These are phyloP conservation scores for Cynopterus sphinx DNA, from an alignment of 2,797 vertebrate species.

Conservation along the genomic window DNA sequence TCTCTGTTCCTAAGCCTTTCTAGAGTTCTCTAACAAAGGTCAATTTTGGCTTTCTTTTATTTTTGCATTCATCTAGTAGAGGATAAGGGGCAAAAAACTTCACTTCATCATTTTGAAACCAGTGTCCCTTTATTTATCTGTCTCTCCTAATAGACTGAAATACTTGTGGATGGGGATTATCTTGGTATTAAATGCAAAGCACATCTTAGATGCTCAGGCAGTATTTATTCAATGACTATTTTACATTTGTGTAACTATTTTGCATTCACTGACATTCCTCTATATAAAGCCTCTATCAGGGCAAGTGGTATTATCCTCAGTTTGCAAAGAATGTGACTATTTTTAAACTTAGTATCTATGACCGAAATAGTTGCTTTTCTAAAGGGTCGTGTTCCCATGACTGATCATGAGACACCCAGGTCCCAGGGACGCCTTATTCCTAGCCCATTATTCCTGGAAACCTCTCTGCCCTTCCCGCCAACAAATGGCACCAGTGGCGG, in stretches of 20 bases:
- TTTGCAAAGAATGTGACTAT: constrained; percentile 18
- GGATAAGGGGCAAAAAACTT: not conserved
- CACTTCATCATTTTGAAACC: not conserved
- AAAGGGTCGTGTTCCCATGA: not conserved
- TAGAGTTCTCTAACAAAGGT: not conserved
- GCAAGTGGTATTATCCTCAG: not conserved
- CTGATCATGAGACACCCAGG: not conserved
- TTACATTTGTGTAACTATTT: not conserved
- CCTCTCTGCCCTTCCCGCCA: not conserved
- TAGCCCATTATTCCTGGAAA: not conserved
- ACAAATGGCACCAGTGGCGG: not conserved
- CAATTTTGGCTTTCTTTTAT: not conserved
- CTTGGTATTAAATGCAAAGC: not conserved
- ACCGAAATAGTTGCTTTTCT: not conserved
- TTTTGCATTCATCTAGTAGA: not conserved
- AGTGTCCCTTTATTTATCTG: not conserved
- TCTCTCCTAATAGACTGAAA: not conserved
- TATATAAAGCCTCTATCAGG: not conserved
- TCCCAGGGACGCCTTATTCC: not conserved
- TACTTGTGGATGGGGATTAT: not conserved
- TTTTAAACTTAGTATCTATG: constrained; percentile 9
- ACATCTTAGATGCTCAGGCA: not conserved
- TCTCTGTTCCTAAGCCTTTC: not conserved
- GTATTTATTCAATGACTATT: not conserved
- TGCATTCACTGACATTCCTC: not conserved